Evolutionary conservation across 2,113 vertebrate genomes (phyloP).

Genomic region (Chloroceryle aenea): DNA sequence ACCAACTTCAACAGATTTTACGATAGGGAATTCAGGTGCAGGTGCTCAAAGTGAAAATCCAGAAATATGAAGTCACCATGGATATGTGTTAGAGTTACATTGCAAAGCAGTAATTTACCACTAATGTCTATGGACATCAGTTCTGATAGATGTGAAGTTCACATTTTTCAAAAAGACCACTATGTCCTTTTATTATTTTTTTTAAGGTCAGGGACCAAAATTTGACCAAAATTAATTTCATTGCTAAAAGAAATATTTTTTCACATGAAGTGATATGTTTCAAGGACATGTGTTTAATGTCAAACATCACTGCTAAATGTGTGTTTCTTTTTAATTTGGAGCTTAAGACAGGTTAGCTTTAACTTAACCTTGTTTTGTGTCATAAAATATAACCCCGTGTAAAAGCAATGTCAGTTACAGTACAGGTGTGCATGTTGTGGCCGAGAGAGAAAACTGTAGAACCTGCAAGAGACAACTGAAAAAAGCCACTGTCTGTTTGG

Average conservation of each 20-base stretch:
- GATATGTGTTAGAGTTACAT: not conserved
- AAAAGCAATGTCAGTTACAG: not conserved
- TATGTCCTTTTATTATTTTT: not conserved
- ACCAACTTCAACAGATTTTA: not conserved
- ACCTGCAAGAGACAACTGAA: not conserved
- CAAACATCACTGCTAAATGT: not conserved
- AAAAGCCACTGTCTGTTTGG: not conserved
- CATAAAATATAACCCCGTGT: not conserved
- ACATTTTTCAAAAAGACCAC: not conserved
- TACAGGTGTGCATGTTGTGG: not conserved
- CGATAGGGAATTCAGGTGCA: not conserved
- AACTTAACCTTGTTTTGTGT: not conserved
- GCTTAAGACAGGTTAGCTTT: not conserved
- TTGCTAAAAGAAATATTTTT: not conserved
- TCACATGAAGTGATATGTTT: not conserved
- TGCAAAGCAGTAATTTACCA: conserved; percentile 4
- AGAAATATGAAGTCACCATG: not conserved
- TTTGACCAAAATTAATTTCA: not conserved
- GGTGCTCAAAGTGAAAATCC: not conserved
- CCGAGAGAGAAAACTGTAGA: not conserved
- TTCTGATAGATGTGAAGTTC: not conserved
- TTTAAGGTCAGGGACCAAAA: not conserved
- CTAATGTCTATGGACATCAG: not conserved
- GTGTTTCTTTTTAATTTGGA: not conserved
- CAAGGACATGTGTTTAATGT: not conserved